Conservation (phyloP, 2,113 vertebrate genomes). For the Recurvirostra avosetta region DNA sequence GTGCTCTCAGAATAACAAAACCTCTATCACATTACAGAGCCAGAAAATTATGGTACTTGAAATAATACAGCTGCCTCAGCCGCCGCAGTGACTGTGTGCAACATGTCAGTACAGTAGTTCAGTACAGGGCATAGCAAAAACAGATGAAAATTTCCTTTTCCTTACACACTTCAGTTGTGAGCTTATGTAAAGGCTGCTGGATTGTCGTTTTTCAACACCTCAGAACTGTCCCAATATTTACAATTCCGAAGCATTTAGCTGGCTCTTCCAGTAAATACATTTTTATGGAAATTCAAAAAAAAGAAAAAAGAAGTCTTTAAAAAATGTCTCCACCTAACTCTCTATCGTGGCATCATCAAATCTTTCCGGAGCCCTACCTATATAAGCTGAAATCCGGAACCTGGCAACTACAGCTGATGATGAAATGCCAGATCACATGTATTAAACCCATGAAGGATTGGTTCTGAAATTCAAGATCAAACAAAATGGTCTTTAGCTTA, state of each 20-base stretch:
- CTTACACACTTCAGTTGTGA: not conserved
- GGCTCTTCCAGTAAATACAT: not conserved
- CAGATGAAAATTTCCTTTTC: not conserved
- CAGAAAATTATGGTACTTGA: not conserved
- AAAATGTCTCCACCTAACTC: not conserved
- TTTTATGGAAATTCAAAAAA: not conserved
- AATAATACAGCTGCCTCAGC: not conserved
- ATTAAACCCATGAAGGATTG: not conserved
- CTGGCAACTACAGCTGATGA: not conserved
- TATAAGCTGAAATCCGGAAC: not conserved
- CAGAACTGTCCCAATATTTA: not conserved
- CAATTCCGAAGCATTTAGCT: not conserved
- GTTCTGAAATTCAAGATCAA: constrained; percentile 46
- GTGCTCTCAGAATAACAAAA: not conserved
- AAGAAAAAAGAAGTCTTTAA: not conserved
- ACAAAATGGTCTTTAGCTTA: constrained; percentile 3
- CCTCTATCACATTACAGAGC: not conserved
- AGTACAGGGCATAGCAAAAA: not conserved
- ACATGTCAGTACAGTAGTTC: not conserved
- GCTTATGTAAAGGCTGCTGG: not conserved
- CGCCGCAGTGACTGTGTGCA: not conserved
- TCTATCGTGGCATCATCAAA: not conserved
- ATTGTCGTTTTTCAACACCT: not conserved
- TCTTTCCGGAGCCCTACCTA: not conserved
- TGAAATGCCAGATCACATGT: constrained; percentile 17